Evolutionary conservation across 2,113 vertebrate genomes (phyloP).

Genomic region (Actenoides hombroni): DNA sequence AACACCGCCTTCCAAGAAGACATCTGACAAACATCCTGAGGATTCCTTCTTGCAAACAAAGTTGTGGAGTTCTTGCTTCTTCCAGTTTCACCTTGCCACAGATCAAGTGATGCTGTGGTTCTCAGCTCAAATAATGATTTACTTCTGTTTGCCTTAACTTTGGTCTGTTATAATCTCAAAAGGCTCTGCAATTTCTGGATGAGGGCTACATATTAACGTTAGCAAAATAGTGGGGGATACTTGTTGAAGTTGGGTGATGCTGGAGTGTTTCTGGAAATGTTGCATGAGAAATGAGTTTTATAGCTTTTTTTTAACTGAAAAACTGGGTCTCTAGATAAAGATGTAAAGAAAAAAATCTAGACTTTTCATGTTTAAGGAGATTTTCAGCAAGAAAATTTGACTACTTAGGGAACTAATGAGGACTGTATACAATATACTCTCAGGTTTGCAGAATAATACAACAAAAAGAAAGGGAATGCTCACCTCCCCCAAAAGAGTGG

Average conservation of each 20-base stretch:
- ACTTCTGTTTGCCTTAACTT: background rate
- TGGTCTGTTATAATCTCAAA: background rate
- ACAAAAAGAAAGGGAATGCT: background rate
- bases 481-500: background rate
- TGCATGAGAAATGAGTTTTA: background rate
- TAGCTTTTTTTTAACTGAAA: background rate
- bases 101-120: background rate
- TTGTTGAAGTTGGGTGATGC: background rate
- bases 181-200: background rate
- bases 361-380: background rate
- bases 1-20: background rate
- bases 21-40: background rate
- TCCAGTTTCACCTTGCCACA: background rate
- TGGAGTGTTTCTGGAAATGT: background rate
- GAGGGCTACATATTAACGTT: fast-evolving
- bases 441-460: background rate
- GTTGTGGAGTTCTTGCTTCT: background rate
- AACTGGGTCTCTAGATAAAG: background rate
- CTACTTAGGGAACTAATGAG: background rate
- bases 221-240: background rate
- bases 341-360: background rate
- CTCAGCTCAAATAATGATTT: background rate
- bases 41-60: background rate
- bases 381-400: background rate
- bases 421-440: background rate